Percentiles rank a stretch among this genome's conserved stretches.
Conservation (phyloP, 1,140 invertebrate genomes). For the Danaus plexippus region DNA sequence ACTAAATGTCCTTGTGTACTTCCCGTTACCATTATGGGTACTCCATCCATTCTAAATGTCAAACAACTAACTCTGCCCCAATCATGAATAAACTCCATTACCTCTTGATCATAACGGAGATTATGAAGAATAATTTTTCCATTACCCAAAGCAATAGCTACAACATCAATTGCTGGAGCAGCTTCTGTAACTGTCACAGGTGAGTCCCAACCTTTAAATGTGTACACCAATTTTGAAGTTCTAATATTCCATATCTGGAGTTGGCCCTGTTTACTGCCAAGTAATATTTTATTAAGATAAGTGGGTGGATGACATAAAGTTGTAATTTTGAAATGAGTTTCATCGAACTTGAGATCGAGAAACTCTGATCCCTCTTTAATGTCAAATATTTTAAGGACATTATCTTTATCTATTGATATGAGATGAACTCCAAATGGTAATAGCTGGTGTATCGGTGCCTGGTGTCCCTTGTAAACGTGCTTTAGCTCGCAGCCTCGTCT, state of each 20-base stretch:
- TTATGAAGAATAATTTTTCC: conserved; percentile 92
- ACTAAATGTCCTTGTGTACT: conserved; percentile 87
- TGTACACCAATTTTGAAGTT: conserved; percentile 83
- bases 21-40: conserved; percentile 89
- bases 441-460: conserved; percentile 81
- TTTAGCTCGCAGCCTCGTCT: conserved; percentile 88
- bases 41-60: conserved; percentile 90
- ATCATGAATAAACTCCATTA: conserved; percentile 92
- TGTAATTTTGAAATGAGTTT: conserved; percentile 82
- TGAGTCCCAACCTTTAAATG: conserved; percentile 84
- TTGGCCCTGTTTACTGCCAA: conserved; percentile 90
- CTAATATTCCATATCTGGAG: conserved; percentile 95
- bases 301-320: conserved; percentile 90
- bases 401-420: conserved; percentile 87
- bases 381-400: conserved; percentile 88
- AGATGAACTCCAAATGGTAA: conserved; percentile 90
- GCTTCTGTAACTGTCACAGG: conserved; percentile 82
- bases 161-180: conserved; percentile 91
- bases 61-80: conserved; percentile 91
- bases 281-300: conserved; percentile 95
- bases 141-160: conserved; percentile 87
- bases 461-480: conserved; percentile 86
- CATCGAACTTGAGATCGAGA: conserved; percentile 80
- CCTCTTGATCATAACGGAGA: conserved; percentile 86
- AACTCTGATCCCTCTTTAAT: conserved; percentile 81